Base-by-base conservation (phyloP, 2,797 vertebrate species). In the Notolepis coatsorum region DNA sequence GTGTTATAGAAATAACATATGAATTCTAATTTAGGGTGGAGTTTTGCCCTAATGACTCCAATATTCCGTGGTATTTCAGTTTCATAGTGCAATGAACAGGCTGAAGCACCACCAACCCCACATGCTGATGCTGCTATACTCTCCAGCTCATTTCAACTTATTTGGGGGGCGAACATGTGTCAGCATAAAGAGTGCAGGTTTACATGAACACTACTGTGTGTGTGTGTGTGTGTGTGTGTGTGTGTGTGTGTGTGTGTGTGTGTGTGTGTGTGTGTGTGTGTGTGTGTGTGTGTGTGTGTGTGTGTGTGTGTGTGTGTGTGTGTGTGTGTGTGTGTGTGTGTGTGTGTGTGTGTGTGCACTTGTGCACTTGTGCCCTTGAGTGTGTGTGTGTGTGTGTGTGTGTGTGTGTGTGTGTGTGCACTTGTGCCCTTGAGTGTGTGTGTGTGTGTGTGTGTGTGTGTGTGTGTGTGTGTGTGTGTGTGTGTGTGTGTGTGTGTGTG, bases 401-500 rank as follows among this genome's bases (percentile, higher is more conserved):
- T 57, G 55, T 28, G 33, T 46, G 39, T 56, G 50, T n/a, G 39
- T 21, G 17, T 48, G 45, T 1, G 1, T 68, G 77, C 77, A 74
- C 64, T 75, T 67, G n/a, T n/a, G n/a, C n/a, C n/a, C n/a, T n/a
- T 25, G 20, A 15, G 33, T 25, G 35, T n/a, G 35, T 25, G 37
- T 46, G n/a, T 52, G 50, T 30, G 27, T 15, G 21, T 38, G 10
- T 7, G 2, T 59, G 45, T 17, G 53, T 43, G n/a, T 25, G 4
- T 39, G n/a, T 43, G 53, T 23, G 41, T 24, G 55, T 58, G 18
- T 46, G 41, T 37, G 33, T n/a, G 33, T 37, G 33, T n/a, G 35
- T 37, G 3, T n/a, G 35, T 37, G 35, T n/a, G 30, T 31, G 7
- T 10, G 30, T 31, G 17, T 3, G n/a, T 5, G 25, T 15, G 10